Conservation (phyloP, 1,140 invertebrate species). For the Hylyphantes graminicola region DNA sequence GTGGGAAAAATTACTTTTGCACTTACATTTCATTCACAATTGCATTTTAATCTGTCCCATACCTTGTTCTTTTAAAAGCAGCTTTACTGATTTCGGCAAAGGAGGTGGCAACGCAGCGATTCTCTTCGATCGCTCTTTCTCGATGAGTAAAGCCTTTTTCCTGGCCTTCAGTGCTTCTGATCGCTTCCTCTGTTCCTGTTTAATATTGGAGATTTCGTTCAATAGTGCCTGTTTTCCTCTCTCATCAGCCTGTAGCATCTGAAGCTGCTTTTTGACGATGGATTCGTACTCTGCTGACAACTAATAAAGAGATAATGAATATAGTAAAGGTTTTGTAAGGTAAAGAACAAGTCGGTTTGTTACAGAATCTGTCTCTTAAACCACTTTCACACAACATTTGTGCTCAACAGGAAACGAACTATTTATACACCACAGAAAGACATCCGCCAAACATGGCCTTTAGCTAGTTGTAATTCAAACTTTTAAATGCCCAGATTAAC, state of each 20-base stretch:
- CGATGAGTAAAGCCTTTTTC: slow-evolving; percentile 19
- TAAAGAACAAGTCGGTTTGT: no score
- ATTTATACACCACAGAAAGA: no score
- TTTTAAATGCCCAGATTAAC: no score
- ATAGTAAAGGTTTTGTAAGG: neutral
- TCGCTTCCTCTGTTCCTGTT: slow-evolving; percentile 4
- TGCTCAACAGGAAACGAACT: no score
- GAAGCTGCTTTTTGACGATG: slow-evolving; percentile 39
- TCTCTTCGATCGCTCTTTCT: slow-evolving; percentile 27
- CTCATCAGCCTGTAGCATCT: slow-evolving; percentile 36
- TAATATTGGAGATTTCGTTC: slow-evolving; percentile 29
- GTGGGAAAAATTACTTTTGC: no score
- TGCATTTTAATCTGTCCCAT: neutral
- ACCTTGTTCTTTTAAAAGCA: slow-evolving; percentile 15
- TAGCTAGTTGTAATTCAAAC: no score
- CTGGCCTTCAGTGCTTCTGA: neutral
- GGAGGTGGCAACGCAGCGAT: slow-evolving; percentile 23
- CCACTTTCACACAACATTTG: no score
- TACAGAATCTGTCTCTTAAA: no score
- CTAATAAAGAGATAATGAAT: neutral
- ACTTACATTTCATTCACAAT: no score
- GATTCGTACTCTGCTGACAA: slow-evolving; percentile 29
- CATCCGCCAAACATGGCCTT: no score
- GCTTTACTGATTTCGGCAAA: slow-evolving; percentile 24
- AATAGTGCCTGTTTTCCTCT: slow-evolving; percentile 29